Evolutionary conservation across 2,113 vertebrate species (phyloP).

Genomic region (Saimiri boliviensis): DNA sequence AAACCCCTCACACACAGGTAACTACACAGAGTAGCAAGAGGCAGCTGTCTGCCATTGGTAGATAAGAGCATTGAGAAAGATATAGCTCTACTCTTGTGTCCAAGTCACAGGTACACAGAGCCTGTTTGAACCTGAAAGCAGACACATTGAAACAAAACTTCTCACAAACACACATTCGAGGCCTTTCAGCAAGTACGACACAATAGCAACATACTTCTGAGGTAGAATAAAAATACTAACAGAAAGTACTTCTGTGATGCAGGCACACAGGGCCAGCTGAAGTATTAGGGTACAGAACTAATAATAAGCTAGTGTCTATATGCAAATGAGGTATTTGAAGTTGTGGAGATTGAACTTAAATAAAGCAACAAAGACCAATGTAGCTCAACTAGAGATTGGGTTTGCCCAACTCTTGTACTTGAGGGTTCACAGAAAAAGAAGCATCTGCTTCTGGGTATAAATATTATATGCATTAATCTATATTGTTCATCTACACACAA

Average conservation of each 20-base stretch:
- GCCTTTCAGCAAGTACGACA: background rate
- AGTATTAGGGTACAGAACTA: background rate
- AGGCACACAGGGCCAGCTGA: no score
- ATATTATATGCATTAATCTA: background rate
- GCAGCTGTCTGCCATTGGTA: background rate
- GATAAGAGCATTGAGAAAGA: background rate
- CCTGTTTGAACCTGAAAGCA: background rate
- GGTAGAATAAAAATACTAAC: background rate
- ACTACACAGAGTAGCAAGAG: background rate
- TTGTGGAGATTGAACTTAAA: background rate
- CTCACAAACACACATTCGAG: background rate
- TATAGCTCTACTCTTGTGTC: background rate
- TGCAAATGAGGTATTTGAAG: background rate
- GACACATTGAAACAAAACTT: background rate
- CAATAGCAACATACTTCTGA: background rate
- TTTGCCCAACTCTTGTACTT: background rate
- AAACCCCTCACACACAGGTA: background rate
- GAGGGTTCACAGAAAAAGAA: background rate
- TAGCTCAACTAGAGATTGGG: background rate
- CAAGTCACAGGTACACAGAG: background rate
- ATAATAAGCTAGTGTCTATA: background rate
- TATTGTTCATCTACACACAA: background rate
- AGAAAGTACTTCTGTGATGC: background rate
- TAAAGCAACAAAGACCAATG: background rate
- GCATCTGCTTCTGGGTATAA: background rate